phyloP scores from a whole-genome alignment of 2,888 invertebrate genomes.

The Sussaba pulchella region DNA sequence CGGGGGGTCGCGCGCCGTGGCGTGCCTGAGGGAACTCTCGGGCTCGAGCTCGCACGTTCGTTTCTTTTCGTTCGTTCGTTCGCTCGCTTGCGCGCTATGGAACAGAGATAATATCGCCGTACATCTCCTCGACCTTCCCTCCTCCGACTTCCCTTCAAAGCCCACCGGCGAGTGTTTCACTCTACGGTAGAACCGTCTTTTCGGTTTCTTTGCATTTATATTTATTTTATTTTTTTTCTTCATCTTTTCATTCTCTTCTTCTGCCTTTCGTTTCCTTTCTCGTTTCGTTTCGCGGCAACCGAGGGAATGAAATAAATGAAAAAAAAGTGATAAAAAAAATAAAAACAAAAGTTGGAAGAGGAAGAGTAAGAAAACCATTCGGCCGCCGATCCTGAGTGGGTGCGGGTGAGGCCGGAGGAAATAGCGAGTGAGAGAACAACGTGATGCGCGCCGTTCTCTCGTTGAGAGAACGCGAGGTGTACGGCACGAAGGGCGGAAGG shows the following conservation, averaged over 20 bases:
- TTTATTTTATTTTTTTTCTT: slow-evolving; percentile 30
- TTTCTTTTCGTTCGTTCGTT: slow-evolving; percentile 33
- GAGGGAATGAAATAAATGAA: too few relatives aligned
- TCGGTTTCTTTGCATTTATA: slow-evolving; percentile 56
- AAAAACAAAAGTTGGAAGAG: slow-evolving; percentile 36
- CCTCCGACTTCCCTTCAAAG: slow-evolving; percentile 56
- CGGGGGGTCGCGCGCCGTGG: slow-evolving; percentile 71
- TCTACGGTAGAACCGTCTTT: slow-evolving; percentile 64
- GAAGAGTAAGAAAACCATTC: slow-evolving; percentile 47
- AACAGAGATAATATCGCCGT: slow-evolving; percentile 82
- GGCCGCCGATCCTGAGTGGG: slow-evolving; percentile 58
- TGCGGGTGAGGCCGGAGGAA: slow-evolving; percentile 69
- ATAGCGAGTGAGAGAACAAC: slow-evolving; percentile 67
- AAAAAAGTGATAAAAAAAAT: slow-evolving; percentile 69
- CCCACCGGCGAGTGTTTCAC: slow-evolving; percentile 63
- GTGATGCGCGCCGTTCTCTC: slow-evolving; percentile 63
- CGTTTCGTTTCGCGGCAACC: slow-evolving; percentile 69
- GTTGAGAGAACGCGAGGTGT: slow-evolving; percentile 58
- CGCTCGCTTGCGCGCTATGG: slow-evolving; percentile 71
- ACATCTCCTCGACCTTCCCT: slow-evolving; percentile 68
- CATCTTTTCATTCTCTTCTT: slow-evolving; percentile 17
- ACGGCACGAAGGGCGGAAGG: too few relatives aligned
- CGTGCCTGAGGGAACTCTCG: slow-evolving; percentile 76
- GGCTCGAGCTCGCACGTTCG: slow-evolving; percentile 33
- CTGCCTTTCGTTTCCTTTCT: slow-evolving; percentile 69